Evolutionary conservation across 30 jellyfish, hydroid and myxozoan genomes (phyloP), one percentile per base, ranked within the genome.

Genomic region (Catostylus mosaicus): DNA sequence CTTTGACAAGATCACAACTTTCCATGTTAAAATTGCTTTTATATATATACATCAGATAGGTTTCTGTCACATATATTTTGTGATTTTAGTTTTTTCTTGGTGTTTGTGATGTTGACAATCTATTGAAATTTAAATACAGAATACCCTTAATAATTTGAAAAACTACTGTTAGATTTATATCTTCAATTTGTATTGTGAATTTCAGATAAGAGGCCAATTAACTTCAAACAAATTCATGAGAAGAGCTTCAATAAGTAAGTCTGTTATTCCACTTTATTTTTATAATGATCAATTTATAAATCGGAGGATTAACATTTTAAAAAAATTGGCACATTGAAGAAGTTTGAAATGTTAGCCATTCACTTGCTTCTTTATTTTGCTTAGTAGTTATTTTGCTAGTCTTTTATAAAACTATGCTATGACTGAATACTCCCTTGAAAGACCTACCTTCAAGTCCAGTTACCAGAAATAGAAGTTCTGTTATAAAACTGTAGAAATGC

Each of bases 161-260:
- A 6, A 56, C 33, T 56, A 56, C 6, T 69, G 34, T 69, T 11
- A 36, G 65, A 14, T 30, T 56, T 11, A 6, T n/a, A 10, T 56
- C 33, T 43, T 20, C 6, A 67, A 67, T 30, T 18, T 47, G 22
- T 24, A 30, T 76, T 76, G 26, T 23, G 8, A 14, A 6, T 30
- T 31, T 34, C 52, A 54, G 77, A 56, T 11, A 43, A 59, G 35
- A 76, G 56, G 75, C 47, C 47, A 37, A 76, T 34, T n/a, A 59
- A 76, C 12, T 76, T 64, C 64, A 54, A 68, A 23, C 30, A 59
- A 45, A 79, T 79, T 35, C 90, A 79, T 30, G 18, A 65, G 30
- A 79, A 64, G 29, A 19, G 75, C 47, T 79, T 79, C 29, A 45
- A 36, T 1, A 31, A 54, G 90, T 79, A 79, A 27, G 90, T n/a